phyloP scores from a whole-genome alignment of 2,797 vertebrate species.

The Spinibarbus caldwelli region DNA sequence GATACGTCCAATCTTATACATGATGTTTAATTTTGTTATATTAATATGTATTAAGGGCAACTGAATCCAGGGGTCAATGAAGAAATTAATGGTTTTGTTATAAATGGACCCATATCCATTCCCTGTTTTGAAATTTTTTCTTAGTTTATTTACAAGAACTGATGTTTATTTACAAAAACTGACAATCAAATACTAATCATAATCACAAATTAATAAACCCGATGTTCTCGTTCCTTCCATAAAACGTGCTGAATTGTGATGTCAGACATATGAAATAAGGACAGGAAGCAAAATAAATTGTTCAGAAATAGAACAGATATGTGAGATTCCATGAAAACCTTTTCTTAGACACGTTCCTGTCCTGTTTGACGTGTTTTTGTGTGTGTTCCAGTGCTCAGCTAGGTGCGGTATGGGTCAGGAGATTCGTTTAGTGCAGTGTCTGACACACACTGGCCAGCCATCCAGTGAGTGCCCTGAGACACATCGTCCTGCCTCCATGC shows the following conservation, averaged over 20 bases:
- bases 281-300: neutral
- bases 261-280: neutral
- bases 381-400: conserved; percentile 84
- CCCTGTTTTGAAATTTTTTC: no score
- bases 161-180: no score
- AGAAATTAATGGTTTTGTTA: no score
- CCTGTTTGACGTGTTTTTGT: conserved; percentile 27
- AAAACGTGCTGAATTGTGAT: neutral
- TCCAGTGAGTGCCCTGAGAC: conserved; percentile 87
- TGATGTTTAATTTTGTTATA: no score
- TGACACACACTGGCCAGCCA: conserved; percentile 84
- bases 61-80: no score
- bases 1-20: no score
- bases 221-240: no score
- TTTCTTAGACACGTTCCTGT: neutral
- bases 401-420: conserved; percentile 93
- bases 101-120: no score
- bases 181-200: no score
- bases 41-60: no score
- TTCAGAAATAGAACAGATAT: neutral
- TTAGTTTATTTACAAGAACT: no score
- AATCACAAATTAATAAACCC: no score
- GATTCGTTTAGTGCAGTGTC: conserved; percentile 89
- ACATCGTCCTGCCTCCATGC: conserved; percentile 83
- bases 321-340: neutral